Percentiles rank a stretch among this genome's conserved stretches.
Evolutionary conservation across 2,888 invertebrate genomes (phyloP).

Genomic region (Ommatoiulus sabulosus): DNA sequence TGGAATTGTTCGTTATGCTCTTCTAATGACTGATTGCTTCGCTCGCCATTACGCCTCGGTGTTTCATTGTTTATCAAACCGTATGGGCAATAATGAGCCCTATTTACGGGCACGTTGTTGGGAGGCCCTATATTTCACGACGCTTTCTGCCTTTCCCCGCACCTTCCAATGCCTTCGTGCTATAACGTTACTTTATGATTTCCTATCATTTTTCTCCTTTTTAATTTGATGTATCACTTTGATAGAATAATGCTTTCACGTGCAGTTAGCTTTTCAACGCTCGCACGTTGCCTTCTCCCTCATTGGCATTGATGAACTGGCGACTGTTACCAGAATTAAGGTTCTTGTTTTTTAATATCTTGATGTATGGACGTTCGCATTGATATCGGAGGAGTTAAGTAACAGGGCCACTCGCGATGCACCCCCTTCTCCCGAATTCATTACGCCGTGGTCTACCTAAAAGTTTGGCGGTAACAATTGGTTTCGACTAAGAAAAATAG

Average conservation of each 20-base stretch:
- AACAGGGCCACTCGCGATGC: constrained; percentile 2
- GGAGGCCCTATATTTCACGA: constrained; percentile 21
- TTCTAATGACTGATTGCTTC: background rate
- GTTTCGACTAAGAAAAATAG: constrained; percentile 20
- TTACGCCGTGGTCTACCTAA: background rate
- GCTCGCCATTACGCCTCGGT: background rate
- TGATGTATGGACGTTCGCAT: constrained; percentile 19
- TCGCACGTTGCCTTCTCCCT: background rate
- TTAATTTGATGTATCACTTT: constrained; percentile 35
- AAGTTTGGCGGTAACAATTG: constrained; percentile 29
- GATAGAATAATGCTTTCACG: constrained; percentile 30
- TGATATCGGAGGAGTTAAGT: background rate
- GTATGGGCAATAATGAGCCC: constrained; percentile 34
- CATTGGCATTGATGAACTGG: constrained; percentile 36
- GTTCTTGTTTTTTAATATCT: background rate
- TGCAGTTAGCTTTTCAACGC: constrained; percentile 6
- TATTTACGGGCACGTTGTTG: background rate
- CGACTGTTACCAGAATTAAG: background rate
- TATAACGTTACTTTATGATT: constrained; percentile 42
- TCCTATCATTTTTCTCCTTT: constrained; percentile 43
- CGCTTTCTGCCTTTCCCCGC: constrained; percentile 2
- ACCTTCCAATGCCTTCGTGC: constrained; percentile 23
- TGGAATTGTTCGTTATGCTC: constrained; percentile 25
- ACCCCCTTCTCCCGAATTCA: background rate
- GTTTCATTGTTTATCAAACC: constrained; percentile 37